Evolutionary conservation across 2,888 invertebrate species (phyloP).

Genomic region (Dermolepida albohirtum): DNA sequence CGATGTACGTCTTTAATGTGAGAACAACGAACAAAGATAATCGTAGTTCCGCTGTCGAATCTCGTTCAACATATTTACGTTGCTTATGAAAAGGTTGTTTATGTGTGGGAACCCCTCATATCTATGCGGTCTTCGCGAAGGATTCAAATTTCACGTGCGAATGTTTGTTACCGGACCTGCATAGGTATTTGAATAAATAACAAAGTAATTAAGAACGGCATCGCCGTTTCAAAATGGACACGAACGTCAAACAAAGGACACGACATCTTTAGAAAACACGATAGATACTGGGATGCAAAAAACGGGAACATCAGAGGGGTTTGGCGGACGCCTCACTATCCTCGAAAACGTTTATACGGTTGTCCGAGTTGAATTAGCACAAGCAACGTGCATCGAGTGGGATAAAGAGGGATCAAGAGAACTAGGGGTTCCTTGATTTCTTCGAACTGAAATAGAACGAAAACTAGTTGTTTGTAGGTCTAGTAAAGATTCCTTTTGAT

Average conservation of each 20-base stretch:
- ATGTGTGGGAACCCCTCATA: conserved; percentile 19
- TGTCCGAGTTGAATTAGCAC: conserved; percentile 53
- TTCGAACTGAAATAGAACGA: conserved; percentile 36
- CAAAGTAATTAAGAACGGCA: conserved; percentile 43
- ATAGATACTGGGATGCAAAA: conserved; percentile 5
- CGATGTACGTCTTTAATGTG: conserved; percentile 13
- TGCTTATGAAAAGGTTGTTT: conserved; percentile 4
- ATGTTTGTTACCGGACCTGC: conserved; percentile 36
- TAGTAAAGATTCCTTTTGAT: conserved; percentile 51
- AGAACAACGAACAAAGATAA: conserved; percentile 6
- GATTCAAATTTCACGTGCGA: conserved; percentile 38
- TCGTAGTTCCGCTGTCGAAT: not conserved
- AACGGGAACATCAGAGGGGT: conserved; percentile 4
- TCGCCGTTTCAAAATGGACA: conserved; percentile 34
- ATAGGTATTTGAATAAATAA: conserved; percentile 42
- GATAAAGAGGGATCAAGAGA: conserved; percentile 52
- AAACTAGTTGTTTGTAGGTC: conserved; percentile 44
- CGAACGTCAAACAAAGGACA: conserved; percentile 8
- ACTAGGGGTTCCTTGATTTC: conserved; percentile 47
- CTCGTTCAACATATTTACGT: conserved; percentile 7
- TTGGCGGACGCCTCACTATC: conserved; percentile 17
- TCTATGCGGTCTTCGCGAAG: conserved; percentile 17
- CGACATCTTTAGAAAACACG: not conserved
- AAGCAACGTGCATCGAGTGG: conserved; percentile 30
- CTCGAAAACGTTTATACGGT: conserved; percentile 59